Evolutionary conservation across 2,113 vertebrate species (phyloP).

Genomic region (Perca flavescens): DNA sequence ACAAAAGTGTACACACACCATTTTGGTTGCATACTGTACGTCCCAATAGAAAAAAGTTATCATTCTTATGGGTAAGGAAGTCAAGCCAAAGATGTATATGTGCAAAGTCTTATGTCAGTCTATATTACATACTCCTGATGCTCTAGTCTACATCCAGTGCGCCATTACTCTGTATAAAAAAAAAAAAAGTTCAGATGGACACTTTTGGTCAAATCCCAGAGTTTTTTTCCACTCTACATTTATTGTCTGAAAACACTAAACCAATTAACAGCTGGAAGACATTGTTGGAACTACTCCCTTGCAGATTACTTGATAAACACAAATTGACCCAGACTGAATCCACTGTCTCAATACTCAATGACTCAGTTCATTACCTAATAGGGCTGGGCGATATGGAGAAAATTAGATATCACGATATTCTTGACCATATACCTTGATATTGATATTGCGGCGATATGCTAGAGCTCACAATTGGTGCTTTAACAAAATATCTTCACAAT

Average conservation of each 20-base stretch:
- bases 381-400: no score
- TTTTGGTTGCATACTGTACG: neutral
- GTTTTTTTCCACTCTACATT: neutral
- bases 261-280: neutral
- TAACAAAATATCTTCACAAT: no score
- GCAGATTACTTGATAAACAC: neutral
- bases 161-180: neutral
- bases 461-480: no score
- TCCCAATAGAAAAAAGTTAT: neutral
- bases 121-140: neutral
- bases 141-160: neutral
- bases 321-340: conserved; percentile 3
- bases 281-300: neutral
- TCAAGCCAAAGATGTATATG: neutral
- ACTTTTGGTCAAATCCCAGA: neutral
- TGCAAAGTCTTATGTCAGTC: conserved; percentile 2
- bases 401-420: no score
- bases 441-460: no score
- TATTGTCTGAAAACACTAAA: neutral
- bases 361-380: conserved; percentile 1
- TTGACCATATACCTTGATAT: no score
- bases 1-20: neutral
- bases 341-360: neutral
- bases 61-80: neutral
- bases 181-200: neutral